phyloP scores from a whole-genome alignment of 2,797 vertebrate species.

The Calcarius lapponicus region DNA sequence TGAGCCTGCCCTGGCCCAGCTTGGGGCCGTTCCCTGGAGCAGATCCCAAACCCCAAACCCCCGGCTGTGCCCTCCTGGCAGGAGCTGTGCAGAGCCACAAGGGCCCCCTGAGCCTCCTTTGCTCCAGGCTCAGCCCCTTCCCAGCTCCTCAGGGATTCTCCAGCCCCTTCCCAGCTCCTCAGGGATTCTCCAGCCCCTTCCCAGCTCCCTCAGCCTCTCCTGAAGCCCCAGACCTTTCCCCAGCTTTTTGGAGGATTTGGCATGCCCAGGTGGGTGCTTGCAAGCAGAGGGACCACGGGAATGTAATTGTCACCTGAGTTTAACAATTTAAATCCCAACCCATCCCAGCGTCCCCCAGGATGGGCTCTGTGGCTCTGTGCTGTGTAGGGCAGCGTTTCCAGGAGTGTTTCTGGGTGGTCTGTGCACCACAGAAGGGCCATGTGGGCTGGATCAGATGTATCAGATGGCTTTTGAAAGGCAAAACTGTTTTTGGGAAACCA shows the following conservation, averaged over 20 bases:
- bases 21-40: accelerated
- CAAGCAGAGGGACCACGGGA: not conserved
- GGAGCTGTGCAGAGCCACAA: not conserved
- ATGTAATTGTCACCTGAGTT: not conserved
- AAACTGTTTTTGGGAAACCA: conserved; percentile 29
- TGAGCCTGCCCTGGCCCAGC: accelerated
- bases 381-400: not conserved
- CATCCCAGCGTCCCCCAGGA: not conserved
- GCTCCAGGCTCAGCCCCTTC: too few relatives aligned
- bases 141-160: not conserved
- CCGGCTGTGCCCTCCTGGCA: not conserved
- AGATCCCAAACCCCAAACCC: not conserved
- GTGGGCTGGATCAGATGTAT: conserved; percentile 54
- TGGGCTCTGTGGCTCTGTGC: not conserved
- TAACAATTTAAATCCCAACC: not conserved
- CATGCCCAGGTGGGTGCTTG: not conserved
- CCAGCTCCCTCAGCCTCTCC: not conserved
- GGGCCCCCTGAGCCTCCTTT: not conserved
- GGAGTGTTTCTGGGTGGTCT: conserved; percentile 62
- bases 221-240: not conserved
- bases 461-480: conserved; percentile 61
- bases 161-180: not conserved
- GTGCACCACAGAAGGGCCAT: conserved; percentile 26
- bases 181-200: not conserved
- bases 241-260: not conserved